Evolutionary conservation across 92 coral and sea anemone species (phyloP).

Genomic region (Isaurus tuberculatus): DNA sequence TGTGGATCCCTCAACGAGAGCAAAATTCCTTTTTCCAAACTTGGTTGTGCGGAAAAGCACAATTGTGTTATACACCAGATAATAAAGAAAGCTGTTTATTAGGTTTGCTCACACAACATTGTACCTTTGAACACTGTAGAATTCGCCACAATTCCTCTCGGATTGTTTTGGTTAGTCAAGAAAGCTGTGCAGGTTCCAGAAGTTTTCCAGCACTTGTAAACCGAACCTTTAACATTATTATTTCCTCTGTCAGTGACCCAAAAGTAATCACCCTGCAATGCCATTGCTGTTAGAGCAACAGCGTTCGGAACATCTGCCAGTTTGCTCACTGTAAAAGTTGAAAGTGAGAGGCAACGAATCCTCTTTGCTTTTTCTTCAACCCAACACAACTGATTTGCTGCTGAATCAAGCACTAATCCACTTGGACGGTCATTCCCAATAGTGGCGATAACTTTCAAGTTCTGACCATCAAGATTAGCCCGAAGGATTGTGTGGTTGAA

Average conservation of each 20-base stretch:
- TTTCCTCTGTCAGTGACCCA: conserved; percentile 33
- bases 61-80: too few relatives aligned
- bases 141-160: conserved; percentile 36
- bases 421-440: neutral
- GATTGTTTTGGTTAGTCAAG: neutral
- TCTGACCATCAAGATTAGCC: conserved; percentile 27
- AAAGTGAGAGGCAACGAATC: conserved; percentile 19
- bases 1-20: too few relatives aligned
- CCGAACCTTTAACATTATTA: neutral
- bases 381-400: conserved; percentile 20
- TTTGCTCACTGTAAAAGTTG: neutral
- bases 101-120: neutral
- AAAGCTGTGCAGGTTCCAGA: conserved; percentile 4
- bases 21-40: too few relatives aligned
- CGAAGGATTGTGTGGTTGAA: conserved; percentile 28
- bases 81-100: too few relatives aligned
- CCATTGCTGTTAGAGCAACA: neutral
- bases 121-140: conserved; percentile 30
- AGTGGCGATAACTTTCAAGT: neutral
- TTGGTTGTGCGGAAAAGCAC: too few relatives aligned
- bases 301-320: conserved; percentile 17
- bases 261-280: conserved; percentile 4
- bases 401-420: conserved; percentile 4
- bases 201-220: conserved; percentile 7
- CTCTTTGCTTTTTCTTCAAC: neutral